phyloP scores from a whole-genome alignment of 2,888 invertebrate genomes.

The Apodemia zela region DNA sequence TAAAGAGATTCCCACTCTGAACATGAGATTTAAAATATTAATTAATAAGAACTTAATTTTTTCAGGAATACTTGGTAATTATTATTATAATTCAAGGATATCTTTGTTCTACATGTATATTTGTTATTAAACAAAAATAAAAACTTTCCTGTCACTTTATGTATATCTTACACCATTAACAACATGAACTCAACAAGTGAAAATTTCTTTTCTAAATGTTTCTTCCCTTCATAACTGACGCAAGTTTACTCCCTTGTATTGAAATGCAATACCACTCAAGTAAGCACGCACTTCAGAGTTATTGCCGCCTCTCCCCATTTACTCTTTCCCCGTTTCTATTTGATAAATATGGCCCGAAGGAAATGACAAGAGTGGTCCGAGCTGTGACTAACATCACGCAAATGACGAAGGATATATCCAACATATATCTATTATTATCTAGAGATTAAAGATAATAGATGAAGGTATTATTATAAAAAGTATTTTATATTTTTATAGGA shows the following conservation, averaged over 20 bases:
- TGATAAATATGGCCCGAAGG: slow-evolving; percentile 70
- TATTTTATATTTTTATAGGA: too few relatives aligned
- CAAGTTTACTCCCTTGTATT: slow-evolving; percentile 20
- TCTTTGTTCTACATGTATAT: too few relatives aligned
- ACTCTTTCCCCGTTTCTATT: slow-evolving; percentile 32
- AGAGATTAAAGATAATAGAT: too few relatives aligned
- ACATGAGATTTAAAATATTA: too few relatives aligned
- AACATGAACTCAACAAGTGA: not conserved
- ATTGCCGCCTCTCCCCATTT: slow-evolving; percentile 41
- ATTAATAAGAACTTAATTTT: too few relatives aligned
- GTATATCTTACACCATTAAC: not conserved
- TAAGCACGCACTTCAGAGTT: slow-evolving; percentile 52
- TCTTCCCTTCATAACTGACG: not conserved
- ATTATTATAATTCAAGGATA: too few relatives aligned
- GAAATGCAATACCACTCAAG: slow-evolving; percentile 56
- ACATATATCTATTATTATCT: not conserved
- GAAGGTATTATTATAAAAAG: too few relatives aligned
- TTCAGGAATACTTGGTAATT: too few relatives aligned
- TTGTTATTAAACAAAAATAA: too few relatives aligned
- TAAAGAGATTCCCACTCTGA: too few relatives aligned
- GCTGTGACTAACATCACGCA: slow-evolving; percentile 25
- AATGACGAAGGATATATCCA: slow-evolving; percentile 25
- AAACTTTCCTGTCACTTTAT: too few relatives aligned
- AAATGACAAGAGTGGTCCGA: slow-evolving; percentile 69
- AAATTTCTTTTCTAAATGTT: not conserved